Conservation (phyloP, 2,113 vertebrate genomes). For the Strix uralensis region DNA sequence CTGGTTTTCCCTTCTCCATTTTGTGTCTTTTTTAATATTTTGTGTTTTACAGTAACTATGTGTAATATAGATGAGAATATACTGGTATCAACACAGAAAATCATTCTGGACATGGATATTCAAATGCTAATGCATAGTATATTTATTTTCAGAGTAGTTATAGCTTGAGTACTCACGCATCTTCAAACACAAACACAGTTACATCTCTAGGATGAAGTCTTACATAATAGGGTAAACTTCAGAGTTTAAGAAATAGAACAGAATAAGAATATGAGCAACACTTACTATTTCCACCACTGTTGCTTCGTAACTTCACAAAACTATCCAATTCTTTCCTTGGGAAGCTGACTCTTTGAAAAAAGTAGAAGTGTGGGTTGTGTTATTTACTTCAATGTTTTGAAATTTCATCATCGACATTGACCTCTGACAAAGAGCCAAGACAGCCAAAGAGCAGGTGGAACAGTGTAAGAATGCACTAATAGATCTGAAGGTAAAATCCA, state of each 20-base stretch:
- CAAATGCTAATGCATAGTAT: background rate
- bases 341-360: background rate
- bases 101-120: constrained; percentile 1
- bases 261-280: background rate
- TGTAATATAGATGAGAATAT: background rate
- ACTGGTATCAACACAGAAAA: background rate
- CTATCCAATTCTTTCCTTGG: background rate
- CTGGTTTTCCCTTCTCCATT: background rate
- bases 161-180: background rate
- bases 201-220: background rate
- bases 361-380: background rate
- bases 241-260: background rate
- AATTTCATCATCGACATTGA: background rate
- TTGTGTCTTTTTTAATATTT: background rate
- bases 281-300: background rate
- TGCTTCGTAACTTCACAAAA: background rate
- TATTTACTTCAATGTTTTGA: constrained; percentile 22
- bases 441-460: constrained; percentile 9
- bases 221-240: background rate
- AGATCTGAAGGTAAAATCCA: background rate
- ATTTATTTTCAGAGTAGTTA: background rate
- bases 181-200: background rate
- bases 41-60: background rate
- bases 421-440: background rate
- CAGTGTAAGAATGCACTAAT: background rate